Evolutionary conservation across 2,797 vertebrate genomes (phyloP).

Genomic region (Sternotherus odoratus): DNA sequence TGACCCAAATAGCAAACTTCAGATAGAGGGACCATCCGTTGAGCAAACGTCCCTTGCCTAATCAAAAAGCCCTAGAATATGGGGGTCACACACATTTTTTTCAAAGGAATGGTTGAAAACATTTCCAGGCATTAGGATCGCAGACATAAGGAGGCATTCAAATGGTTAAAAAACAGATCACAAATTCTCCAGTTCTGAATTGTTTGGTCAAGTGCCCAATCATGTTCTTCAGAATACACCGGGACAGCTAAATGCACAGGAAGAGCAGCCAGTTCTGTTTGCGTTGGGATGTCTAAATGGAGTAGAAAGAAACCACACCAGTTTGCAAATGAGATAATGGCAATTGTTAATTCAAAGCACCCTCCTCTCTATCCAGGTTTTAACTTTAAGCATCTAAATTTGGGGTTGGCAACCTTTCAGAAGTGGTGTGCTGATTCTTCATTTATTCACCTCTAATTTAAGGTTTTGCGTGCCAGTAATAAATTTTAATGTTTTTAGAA

Average conservation of each 20-base stretch:
- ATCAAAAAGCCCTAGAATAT: neutral
- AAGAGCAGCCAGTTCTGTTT: neutral
- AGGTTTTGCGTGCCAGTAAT: too few species aligned
- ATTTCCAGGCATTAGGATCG: too few species aligned
- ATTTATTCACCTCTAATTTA: too few species aligned
- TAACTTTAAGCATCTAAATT: neutral
- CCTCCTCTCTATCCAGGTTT: neutral
- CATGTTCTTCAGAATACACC: too few species aligned
- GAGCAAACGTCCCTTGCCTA: rapidly evolving
- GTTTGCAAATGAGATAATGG: neutral
- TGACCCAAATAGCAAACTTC: neutral
- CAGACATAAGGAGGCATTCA: too few species aligned
- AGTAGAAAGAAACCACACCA: neutral
- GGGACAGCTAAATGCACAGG: neutral
- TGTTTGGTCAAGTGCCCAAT: neutral
- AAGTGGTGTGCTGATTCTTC: too few species aligned
- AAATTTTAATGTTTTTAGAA: too few species aligned
- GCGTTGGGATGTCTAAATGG: neutral
- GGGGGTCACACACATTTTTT: neutral
- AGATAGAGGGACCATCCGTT: neutral
- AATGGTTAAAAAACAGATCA: too few species aligned
- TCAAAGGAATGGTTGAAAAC: neutral
- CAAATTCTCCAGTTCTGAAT: too few species aligned
- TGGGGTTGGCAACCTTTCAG: too few species aligned
- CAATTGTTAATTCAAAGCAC: too few species aligned